Conservation (phyloP, 2,888 invertebrate species). For the Phlogophora meticulosa region DNA sequence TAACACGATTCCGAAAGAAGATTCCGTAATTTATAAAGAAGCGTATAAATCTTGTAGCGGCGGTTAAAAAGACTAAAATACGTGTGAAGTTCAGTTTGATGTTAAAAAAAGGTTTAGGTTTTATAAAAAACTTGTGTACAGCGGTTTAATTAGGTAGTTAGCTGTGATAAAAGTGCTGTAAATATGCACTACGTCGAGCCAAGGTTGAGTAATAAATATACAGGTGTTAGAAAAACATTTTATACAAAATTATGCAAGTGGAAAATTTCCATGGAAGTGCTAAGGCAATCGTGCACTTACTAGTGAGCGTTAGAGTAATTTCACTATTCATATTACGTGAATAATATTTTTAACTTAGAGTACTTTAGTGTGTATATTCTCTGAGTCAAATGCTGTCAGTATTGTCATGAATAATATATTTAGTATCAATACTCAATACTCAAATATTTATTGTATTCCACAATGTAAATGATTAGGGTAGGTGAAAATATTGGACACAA, state of each 20-base stretch:
- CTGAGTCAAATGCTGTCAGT: background rate
- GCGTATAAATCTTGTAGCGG: constrained; percentile 61
- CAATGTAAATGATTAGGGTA: too few species aligned
- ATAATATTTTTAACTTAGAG: background rate
- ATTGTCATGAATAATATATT: background rate
- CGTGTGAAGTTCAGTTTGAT: constrained; percentile 62
- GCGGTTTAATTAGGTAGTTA: constrained; percentile 59
- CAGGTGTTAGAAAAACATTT: constrained; percentile 47
- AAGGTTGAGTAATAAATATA: constrained; percentile 35
- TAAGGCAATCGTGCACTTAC: constrained; percentile 31
- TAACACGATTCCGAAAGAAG: constrained; percentile 62
- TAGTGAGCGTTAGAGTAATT: constrained; percentile 10
- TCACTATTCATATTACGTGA: constrained; percentile 8
- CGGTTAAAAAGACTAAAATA: constrained; percentile 61
- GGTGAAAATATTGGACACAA: too few species aligned
- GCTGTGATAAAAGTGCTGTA: constrained; percentile 49
- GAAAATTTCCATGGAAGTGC: constrained; percentile 39
- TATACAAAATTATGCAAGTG: constrained; percentile 36
- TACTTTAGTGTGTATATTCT: background rate
- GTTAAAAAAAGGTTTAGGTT: constrained; percentile 57
- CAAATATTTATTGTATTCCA: too few species aligned
- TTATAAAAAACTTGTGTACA: constrained; percentile 52
- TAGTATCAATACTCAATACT: too few species aligned
- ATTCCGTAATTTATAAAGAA: constrained; percentile 67
- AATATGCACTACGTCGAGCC: constrained; percentile 31